These are phyloP conservation scores for Pachymerium ferrugineum DNA, from an alignment of 2,888 invertebrate genomes.

Conservation along the genomic window DNA sequence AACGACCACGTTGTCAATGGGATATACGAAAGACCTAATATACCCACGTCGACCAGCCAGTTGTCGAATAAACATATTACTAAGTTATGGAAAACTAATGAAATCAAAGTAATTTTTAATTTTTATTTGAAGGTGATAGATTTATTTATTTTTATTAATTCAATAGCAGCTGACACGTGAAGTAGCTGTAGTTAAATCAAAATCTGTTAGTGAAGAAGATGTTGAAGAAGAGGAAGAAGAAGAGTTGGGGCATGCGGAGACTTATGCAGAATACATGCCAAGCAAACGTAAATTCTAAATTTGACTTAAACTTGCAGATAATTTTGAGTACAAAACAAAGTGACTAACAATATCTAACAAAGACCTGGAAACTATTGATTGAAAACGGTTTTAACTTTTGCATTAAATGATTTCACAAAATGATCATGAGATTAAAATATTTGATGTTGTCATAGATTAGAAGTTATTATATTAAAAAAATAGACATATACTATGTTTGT, in stretches of 20 bases:
- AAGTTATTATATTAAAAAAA: no score
- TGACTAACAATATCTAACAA: neutral
- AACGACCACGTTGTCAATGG: neutral
- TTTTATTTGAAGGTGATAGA: neutral
- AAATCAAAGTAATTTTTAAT: neutral
- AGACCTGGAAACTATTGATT: neutral
- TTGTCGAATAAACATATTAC: constrained; percentile 36
- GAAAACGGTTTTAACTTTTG: neutral
- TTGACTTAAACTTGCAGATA: neutral
- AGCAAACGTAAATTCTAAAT: constrained; percentile 65
- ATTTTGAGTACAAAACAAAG: neutral
- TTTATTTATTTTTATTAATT: neutral
- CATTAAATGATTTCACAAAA: neutral
- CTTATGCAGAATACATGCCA: constrained; percentile 97
- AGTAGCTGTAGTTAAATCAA: neutral
- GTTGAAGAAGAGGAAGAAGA: constrained; percentile 88
- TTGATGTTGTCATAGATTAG: no score
- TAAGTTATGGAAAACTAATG: constrained; percentile 32
- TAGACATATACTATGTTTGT: no score
- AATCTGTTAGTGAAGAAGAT: constrained; percentile 40
- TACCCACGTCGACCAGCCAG: constrained; percentile 4
- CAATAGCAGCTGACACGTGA: neutral
- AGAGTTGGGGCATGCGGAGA: constrained; percentile 96
- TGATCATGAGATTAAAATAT: neutral
- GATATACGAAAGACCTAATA: neutral